Evolutionary conservation across 2,113 vertebrate genomes (phyloP).

Genomic region (Mungos mungo): DNA sequence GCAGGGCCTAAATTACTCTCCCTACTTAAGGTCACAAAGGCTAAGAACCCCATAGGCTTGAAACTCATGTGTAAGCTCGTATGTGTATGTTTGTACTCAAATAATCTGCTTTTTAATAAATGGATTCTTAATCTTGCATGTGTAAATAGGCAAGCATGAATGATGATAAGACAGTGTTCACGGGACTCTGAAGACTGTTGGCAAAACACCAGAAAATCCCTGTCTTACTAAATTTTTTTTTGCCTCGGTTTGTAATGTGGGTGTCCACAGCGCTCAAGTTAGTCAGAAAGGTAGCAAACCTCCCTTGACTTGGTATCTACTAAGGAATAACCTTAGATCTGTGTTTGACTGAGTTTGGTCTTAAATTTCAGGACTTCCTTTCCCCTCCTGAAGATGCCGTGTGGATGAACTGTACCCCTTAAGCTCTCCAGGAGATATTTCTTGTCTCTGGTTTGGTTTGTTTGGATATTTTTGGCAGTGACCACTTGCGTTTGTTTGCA

Average conservation of each 20-base stretch:
- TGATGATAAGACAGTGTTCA: neutral
- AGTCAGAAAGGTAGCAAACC: neutral
- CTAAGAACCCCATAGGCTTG: neutral
- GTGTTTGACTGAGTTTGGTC: neutral
- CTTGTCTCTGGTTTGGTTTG: constrained; percentile 67
- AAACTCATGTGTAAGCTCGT: neutral
- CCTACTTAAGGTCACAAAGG: neutral
- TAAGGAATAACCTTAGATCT: neutral
- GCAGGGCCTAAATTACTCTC: neutral
- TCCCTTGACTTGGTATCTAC: neutral
- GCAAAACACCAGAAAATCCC: constrained; percentile 13
- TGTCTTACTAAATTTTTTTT: neutral
- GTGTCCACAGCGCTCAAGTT: neutral
- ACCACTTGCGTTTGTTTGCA: constrained; percentile 69
- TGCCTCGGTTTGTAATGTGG: neutral
- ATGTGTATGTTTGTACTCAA: neutral
- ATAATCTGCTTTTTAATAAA: constrained; percentile 15
- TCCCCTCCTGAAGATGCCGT: neutral
- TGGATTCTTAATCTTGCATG: neutral
- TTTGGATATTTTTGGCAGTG: constrained; percentile 76
- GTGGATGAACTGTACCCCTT: constrained; percentile 60
- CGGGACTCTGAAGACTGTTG: neutral
- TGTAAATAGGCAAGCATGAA: neutral
- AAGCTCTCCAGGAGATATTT: constrained; percentile 69
- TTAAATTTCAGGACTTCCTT: constrained; percentile 36